A percentile compares a stretch with the other conserved stretches of the same genome.
Conservation (phyloP, 2,797 vertebrate species). For the Enteromius mattozi region DNA sequence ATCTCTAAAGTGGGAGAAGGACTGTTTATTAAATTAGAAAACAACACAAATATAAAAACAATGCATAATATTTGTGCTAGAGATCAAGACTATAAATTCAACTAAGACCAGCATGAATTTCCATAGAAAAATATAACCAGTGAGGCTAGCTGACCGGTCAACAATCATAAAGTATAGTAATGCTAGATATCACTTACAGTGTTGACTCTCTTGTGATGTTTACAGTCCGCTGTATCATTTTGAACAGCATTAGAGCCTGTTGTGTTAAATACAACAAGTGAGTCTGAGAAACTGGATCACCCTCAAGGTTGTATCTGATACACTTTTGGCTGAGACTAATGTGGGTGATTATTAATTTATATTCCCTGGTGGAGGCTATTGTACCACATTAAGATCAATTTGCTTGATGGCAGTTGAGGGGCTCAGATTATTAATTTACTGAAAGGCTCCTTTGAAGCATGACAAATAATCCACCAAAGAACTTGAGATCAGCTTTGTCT, state of each 20-base stretch:
- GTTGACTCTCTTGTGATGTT: conserved; percentile 71
- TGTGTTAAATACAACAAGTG: conserved; percentile 63
- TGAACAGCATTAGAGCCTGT: conserved; percentile 81
- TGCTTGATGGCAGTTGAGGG: conserved; percentile 78
- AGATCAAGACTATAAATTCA: not conserved
- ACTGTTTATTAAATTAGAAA: not conserved
- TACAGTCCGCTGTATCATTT: conserved; percentile 67
- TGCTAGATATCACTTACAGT: conserved; percentile 69
- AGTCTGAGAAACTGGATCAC: conserved; percentile 49
- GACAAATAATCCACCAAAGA: conserved; percentile 72
- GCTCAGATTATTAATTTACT: conserved; percentile 78
- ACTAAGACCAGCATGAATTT: not conserved
- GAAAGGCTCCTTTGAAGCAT: conserved; percentile 77
- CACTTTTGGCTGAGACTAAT: conserved; percentile 74
- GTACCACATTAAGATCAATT: conserved; percentile 81
- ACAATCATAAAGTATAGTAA: conserved; percentile 19
- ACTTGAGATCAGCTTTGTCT: conserved; percentile 62
- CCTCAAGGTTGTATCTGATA: conserved; percentile 62
- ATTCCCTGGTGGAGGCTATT: conserved; percentile 72
- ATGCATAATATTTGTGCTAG: not conserved
- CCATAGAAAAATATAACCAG: not conserved
- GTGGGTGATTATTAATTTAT: conserved; percentile 79
- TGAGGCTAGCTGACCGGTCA: not conserved
- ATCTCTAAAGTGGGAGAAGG: conserved; percentile 69
- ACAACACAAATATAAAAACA: not conserved